phyloP scores from a whole-genome alignment of 2,797 vertebrate species.

The Chrysolophus pictus region DNA sequence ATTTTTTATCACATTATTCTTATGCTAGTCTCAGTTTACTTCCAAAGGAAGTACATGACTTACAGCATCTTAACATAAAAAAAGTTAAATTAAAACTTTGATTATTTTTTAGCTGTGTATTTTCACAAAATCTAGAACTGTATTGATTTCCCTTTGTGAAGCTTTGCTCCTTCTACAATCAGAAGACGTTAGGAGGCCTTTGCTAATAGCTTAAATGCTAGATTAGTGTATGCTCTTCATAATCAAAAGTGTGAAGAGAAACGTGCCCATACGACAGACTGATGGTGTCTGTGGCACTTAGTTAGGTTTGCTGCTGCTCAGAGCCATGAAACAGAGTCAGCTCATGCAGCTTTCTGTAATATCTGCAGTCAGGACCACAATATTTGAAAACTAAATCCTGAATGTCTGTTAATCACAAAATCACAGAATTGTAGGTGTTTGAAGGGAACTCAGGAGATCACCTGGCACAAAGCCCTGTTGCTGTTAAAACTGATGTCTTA shows the following conservation, averaged over 20 bases:
- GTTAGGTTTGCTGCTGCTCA: background rate
- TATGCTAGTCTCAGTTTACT: background rate
- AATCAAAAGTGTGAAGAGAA: background rate
- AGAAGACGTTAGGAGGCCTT: background rate
- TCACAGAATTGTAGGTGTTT: background rate
- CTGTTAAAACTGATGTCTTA: background rate
- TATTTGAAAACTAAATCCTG: background rate
- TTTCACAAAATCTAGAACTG: background rate
- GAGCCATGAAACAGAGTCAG: background rate
- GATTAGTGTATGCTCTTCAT: background rate
- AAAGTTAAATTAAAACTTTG: background rate
- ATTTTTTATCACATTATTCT: background rate
- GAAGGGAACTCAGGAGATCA: background rate
- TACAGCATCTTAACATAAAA: background rate
- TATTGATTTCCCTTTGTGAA: background rate
- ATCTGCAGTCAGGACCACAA: background rate
- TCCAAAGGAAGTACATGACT: background rate
- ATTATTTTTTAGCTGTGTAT: background rate
- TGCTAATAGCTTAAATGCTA: background rate
- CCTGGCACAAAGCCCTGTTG: background rate
- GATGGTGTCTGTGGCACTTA: background rate
- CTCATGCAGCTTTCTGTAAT: background rate
- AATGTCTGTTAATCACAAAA: background rate
- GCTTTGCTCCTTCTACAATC: background rate
- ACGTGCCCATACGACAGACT: background rate